Conservation (phyloP, 2,113 vertebrate species). For the Phycodurus eques region DNA sequence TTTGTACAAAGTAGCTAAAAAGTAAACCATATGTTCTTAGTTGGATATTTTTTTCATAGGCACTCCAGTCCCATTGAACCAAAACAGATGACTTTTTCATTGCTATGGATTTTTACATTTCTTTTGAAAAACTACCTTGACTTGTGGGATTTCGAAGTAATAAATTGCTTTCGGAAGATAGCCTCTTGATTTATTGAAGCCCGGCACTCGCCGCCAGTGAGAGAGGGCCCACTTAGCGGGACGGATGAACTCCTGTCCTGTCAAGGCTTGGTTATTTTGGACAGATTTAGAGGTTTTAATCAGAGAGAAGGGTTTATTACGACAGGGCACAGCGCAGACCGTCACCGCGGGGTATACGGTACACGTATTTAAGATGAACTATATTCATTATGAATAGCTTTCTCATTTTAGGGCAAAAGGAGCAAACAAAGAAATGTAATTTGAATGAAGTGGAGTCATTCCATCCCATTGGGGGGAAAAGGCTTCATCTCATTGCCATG, state of each 20-base stretch:
- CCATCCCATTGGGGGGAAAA: background rate
- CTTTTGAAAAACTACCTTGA: background rate
- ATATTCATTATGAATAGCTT: background rate
- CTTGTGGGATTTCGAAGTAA: background rate
- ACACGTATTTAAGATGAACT: background rate
- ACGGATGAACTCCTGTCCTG: conserved; percentile 1
- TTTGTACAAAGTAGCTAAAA: background rate
- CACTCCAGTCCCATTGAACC: background rate
- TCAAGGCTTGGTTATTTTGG: background rate
- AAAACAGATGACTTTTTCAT: background rate
- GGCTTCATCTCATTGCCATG: conserved; percentile 45
- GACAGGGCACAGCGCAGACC: background rate
- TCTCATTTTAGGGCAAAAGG: background rate
- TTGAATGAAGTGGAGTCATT: background rate
- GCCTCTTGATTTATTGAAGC: background rate
- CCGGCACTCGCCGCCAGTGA: background rate
- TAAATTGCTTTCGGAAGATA: background rate
- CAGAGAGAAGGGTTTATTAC: background rate
- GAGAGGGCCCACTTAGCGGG: background rate
- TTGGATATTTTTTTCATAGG: background rate
- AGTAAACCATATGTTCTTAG: background rate
- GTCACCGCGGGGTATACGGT: background rate
- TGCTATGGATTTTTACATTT: background rate
- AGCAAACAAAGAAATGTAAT: background rate
- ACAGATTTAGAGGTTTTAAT: conserved; percentile 7